Percentiles rank a stretch among this genome's conserved stretches.
Conservation (phyloP, 2,113 vertebrate genomes). For the Ammodytes dubius region DNA sequence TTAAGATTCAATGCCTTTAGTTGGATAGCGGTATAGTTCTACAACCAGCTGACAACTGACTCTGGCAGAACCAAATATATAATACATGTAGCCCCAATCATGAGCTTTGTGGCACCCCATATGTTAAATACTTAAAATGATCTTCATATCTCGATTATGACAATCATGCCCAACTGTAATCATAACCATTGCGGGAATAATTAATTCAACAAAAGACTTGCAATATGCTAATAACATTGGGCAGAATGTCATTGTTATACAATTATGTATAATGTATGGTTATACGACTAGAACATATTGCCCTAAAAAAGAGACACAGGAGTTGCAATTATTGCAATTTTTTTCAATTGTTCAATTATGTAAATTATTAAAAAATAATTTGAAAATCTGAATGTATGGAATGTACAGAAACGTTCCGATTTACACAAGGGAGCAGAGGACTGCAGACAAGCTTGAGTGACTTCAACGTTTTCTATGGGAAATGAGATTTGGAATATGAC, state of each 20-base stretch:
- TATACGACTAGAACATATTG: conserved; percentile 18
- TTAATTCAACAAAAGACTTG: not conserved
- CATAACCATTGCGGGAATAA: not conserved
- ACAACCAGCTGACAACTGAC: too few species aligned
- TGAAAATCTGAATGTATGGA: conserved; percentile 44
- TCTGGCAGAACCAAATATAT: not conserved
- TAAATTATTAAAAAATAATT: conserved; percentile 56
- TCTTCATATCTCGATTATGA: not conserved
- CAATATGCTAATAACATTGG: not conserved
- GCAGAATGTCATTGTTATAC: not conserved
- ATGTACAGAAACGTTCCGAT: conserved; percentile 31
- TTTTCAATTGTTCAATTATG: conserved; percentile 59
- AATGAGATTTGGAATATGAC: conserved; percentile 73
- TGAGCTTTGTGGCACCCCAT: conserved; percentile 20
- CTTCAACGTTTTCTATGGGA: conserved; percentile 66
- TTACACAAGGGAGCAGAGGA: conserved; percentile 50
- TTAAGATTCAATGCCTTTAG: not conserved
- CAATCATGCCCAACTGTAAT: not conserved
- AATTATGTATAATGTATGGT: not conserved
- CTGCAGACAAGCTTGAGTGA: conserved; percentile 61
- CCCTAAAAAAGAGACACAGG: conserved; percentile 23
- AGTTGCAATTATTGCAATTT: conserved; percentile 38
- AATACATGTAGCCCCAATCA: not conserved
- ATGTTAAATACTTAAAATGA: not conserved
- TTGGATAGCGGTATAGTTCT: not conserved